A percentile compares a stretch with the other conserved stretches of the same genome.
These are phyloP conservation scores for Tetragonula carbonaria DNA, from an alignment of 2,888 invertebrate genomes.

Conservation along the genomic window DNA sequence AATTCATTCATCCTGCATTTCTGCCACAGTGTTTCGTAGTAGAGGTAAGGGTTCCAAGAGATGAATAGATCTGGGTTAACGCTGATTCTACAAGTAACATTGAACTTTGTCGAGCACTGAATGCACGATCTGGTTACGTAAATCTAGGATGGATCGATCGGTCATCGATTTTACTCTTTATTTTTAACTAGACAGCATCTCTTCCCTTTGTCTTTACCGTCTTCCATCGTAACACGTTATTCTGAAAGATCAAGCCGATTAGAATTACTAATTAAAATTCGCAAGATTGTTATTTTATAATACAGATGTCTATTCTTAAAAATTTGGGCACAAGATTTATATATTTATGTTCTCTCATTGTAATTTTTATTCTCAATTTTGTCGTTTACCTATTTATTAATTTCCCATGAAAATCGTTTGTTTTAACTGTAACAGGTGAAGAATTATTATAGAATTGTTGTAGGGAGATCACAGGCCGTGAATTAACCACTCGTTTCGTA, in stretches of 20 bases:
- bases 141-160: constrained; percentile 5
- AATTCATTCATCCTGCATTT: neutral
- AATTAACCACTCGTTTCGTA: constrained; percentile 17
- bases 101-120: constrained; percentile 52
- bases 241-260: neutral
- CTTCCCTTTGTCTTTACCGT: neutral
- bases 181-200: neutral
- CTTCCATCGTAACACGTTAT: too few relatives aligned
- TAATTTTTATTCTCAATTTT: neutral
- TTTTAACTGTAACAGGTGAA: neutral
- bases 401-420: neutral
- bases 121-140: constrained; percentile 35
- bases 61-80: constrained; percentile 46
- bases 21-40: constrained; percentile 5
- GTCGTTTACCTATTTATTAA: neutral
- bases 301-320: neutral
- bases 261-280: neutral
- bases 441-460: constrained; percentile 1
- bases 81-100: constrained; percentile 55
- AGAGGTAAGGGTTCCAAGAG: constrained; percentile 17
- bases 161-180: neutral
- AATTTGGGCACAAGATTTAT: neutral
- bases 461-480: neutral
- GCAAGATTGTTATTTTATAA: neutral
- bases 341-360: neutral